Percentiles rank a stretch among this genome's conserved stretches.
phyloP scores from a whole-genome alignment of 2,888 invertebrate species.

The Toxonevra muliebris region DNA sequence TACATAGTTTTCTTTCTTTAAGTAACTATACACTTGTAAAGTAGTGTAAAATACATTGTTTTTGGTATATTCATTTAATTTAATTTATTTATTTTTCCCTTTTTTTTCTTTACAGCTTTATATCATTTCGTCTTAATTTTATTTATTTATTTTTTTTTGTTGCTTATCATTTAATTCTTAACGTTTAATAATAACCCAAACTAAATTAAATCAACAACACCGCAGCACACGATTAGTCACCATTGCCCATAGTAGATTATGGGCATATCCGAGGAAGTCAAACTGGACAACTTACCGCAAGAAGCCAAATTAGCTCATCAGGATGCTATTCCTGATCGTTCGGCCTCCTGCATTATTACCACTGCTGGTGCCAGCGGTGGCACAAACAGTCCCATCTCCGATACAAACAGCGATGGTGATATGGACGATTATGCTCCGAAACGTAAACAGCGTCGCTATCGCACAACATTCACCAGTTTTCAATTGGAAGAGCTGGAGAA shows the following conservation, averaged over 20 bases:
- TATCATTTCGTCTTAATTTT: too few species aligned
- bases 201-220: neutral
- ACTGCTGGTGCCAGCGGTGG: slow-evolving; percentile 59
- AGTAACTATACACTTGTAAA: too few species aligned
- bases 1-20: too few species aligned
- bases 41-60: too few species aligned
- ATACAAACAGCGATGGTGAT: slow-evolving; percentile 73
- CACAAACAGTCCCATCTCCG: slow-evolving; percentile 68
- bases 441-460: slow-evolving; percentile 87
- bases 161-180: too few species aligned
- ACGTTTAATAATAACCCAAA: too few species aligned
- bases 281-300: slow-evolving; percentile 65
- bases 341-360: slow-evolving; percentile 57
- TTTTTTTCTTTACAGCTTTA: too few species aligned
- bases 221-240: slow-evolving; percentile 2
- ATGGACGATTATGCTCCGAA: slow-evolving; percentile 85
- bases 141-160: too few species aligned
- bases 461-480: slow-evolving; percentile 95
- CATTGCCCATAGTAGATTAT: slow-evolving; percentile 56
- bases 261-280: slow-evolving; percentile 67
- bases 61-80: too few species aligned
- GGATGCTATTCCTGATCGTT: slow-evolving; percentile 65
- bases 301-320: slow-evolving; percentile 64
- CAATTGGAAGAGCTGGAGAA: slow-evolving; percentile 96
- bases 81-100: too few species aligned